Base-by-base conservation (phyloP, 2,113 vertebrate genomes). In the Solenodon paradoxus region DNA sequence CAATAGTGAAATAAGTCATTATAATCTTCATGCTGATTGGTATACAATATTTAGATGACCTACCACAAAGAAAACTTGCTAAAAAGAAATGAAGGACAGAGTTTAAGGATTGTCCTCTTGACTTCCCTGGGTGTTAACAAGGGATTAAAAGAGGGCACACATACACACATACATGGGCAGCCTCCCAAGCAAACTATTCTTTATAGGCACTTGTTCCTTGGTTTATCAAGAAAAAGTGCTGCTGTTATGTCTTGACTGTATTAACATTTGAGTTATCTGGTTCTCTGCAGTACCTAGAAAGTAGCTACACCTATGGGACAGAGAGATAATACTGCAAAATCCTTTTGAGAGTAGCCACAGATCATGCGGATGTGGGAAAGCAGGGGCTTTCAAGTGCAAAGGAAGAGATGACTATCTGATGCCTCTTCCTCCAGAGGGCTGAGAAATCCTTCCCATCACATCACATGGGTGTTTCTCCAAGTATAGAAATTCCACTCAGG, bases 381-480 rank as follows among this genome's bases (percentile, higher is more conserved):
- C 1, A 4, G 55, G 35, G 59, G 11, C 42, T 71, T 71, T 59
- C 20, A 12, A 40, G 47, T 32, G 30, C 9, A 19, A 91, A 5
- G 32, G 40, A 32, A 22, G 42, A 15, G 35, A 15, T n/a, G 80
- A 16, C 11, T 0, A 0, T 4, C 17, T 11, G n/a, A 7, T 7
- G 26, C 30, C 22, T 75, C 57, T 84, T 51, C 45, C 24, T 90
- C 22, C 66, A 69, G 66, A 72, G 28, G 59, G n/a, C 30, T 0
- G 13, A 69, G 53, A 45, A 55, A 3, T 45, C 26, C 51, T 35
- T 42, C 17, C 8, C 5, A 1, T 20, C 5, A 10, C 5, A 1
- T 20, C 5, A 10, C 22, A 1, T 1, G 19, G 57, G 4, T 24
- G 11, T 38, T 64, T 81, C 66, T 69, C 16, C 11, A 30, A 77